Conservation (phyloP, 2,888 invertebrate genomes). For the Hirtodrosophila cameraria region DNA sequence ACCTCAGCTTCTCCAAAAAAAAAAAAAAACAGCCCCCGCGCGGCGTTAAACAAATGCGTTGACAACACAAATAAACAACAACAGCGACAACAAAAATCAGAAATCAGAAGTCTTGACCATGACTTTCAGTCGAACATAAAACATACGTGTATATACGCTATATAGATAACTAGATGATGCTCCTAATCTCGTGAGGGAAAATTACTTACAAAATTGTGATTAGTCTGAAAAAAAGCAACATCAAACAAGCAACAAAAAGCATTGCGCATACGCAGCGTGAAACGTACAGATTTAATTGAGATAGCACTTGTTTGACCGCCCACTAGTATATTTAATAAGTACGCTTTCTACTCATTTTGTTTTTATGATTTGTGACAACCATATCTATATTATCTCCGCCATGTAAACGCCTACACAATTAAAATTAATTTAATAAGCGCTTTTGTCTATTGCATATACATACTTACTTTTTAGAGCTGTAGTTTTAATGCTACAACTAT, state of each 20-base stretch:
- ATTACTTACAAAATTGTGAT: slow-evolving; percentile 23
- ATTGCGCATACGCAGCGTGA: slow-evolving; percentile 50
- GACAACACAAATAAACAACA: slow-evolving; percentile 1
- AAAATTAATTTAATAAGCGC: too few relatives aligned
- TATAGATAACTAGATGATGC: slow-evolving; percentile 28
- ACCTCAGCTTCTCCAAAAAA: background rate
- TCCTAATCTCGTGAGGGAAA: slow-evolving; percentile 30
- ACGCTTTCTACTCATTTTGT: too few relatives aligned
- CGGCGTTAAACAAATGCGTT: slow-evolving; percentile 1
- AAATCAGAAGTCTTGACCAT: slow-evolving; percentile 48
- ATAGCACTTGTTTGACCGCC: slow-evolving; percentile 20
- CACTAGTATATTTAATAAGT: slow-evolving; percentile 11
- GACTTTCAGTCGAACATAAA: slow-evolving; percentile 33
- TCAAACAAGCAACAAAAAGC: slow-evolving; percentile 1
- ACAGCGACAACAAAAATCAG: background rate
- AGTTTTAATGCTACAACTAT: too few relatives aligned
- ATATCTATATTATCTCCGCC: too few relatives aligned
- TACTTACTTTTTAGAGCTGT: too few relatives aligned
- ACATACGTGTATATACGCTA: background rate
- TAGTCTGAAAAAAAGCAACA: slow-evolving; percentile 1
- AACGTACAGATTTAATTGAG: slow-evolving; percentile 21
- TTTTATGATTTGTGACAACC: too few relatives aligned
- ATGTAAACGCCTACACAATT: too few relatives aligned
- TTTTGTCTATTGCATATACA: too few relatives aligned
- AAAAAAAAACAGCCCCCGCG: background rate